A percentile compares a stretch with the other conserved stretches of the same genome.
phyloP scores from a whole-genome alignment of 2,888 invertebrate species.

The Thyatira batis region DNA sequence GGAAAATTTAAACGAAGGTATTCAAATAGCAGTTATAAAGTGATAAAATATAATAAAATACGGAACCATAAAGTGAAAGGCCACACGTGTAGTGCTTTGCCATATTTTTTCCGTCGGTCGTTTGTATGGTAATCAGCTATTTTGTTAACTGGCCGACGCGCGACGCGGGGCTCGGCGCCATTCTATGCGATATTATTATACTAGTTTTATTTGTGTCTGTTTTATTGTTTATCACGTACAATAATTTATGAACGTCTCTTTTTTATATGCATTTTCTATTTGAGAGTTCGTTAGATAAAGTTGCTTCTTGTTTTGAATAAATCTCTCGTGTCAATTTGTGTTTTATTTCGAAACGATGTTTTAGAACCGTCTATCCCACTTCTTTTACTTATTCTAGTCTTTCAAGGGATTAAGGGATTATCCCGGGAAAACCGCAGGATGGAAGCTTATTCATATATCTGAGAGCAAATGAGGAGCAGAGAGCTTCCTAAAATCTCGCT shows the following conservation, averaged over 20 bases:
- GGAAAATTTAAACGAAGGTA: too few relatives aligned
- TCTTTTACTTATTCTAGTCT: too few relatives aligned
- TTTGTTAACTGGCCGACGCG: neutral
- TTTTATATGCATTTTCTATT: neutral
- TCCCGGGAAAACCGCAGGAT: too few relatives aligned
- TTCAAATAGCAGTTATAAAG: neutral
- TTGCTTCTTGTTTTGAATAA: neutral
- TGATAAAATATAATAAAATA: neutral
- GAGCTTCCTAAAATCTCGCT: neutral
- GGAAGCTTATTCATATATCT: too few relatives aligned
- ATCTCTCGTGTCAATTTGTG: neutral
- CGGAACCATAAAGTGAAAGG: neutral
- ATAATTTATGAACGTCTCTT: neutral
- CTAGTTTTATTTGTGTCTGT: neutral
- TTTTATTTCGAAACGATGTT: neutral
- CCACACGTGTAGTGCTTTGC: neutral
- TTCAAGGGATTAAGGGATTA: too few relatives aligned
- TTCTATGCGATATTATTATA: neutral
- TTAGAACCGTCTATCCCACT: too few relatives aligned
- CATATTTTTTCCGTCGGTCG: constrained; percentile 12
- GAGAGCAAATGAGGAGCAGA: too few relatives aligned
- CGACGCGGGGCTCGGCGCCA: too few relatives aligned
- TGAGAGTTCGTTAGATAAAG: neutral
- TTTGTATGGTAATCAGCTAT: constrained; percentile 19
- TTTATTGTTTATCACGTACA: neutral